A percentile compares a stretch with the other conserved stretches of the same genome.
Evolutionary conservation across 2,888 invertebrate species (phyloP).

Genomic region (Macaria liturata): DNA sequence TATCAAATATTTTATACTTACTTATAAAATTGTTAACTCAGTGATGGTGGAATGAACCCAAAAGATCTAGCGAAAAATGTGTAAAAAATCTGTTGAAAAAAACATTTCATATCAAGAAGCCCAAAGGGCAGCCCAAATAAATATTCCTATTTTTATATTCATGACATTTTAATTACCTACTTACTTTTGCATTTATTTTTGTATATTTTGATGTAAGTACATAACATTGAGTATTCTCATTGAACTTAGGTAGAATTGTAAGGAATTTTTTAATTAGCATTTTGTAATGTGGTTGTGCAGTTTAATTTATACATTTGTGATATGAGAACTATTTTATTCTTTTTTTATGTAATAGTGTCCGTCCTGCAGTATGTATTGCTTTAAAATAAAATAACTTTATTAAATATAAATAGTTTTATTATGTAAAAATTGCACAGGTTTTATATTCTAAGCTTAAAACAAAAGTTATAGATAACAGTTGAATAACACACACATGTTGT

Average conservation of each 20-base stretch:
- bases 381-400: not conserved
- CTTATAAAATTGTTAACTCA: not conserved
- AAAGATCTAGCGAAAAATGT: too few relatives aligned
- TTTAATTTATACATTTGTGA: conserved; percentile 3
- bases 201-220: not conserved
- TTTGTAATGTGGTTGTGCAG: conserved; percentile 11
- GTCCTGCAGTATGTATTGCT: conserved; percentile 3
- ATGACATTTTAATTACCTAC: conserved; percentile 7
- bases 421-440: conserved; percentile 18
- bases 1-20: not conserved
- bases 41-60: too few relatives aligned
- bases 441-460: not conserved
- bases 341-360: conserved; percentile 4
- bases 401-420: conserved; percentile 1
- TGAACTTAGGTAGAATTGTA: not conserved
- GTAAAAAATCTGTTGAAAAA: too few relatives aligned
- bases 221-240: not conserved
- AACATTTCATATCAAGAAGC: too few relatives aligned
- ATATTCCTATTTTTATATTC: conserved; percentile 14
- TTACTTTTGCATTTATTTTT: conserved; percentile 1
- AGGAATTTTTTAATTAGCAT: not conserved
- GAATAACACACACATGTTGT: not conserved
- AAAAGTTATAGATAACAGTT: not conserved
- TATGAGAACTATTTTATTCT: conserved; percentile 5
- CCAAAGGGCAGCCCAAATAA: not conserved